These are phyloP conservation scores for Lemur catta DNA, from an alignment of 2,797 vertebrate genomes.

Conservation along the genomic window DNA sequence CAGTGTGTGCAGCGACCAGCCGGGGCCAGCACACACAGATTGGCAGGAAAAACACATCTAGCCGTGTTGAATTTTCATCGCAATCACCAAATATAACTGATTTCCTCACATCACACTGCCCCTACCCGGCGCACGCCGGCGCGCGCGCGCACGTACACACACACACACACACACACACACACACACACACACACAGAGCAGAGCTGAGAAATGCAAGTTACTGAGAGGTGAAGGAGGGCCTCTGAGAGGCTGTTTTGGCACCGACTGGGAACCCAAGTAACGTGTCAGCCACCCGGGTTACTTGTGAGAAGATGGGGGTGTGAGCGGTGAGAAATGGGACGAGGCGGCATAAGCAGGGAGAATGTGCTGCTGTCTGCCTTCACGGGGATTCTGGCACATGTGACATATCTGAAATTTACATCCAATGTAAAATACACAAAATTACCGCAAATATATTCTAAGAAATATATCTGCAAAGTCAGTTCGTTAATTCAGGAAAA, in stretches of 20 bases:
- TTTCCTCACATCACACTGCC: slow-evolving; percentile 54
- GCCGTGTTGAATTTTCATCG: slow-evolving; percentile 67
- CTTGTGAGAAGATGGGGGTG: slow-evolving; percentile 14
- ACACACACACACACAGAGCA: not conserved
- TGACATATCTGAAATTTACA: slow-evolving; percentile 71
- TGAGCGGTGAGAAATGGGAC: slow-evolving; percentile 33
- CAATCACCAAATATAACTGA: slow-evolving; percentile 73
- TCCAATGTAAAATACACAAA: slow-evolving; percentile 64
- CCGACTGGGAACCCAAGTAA: slow-evolving; percentile 58
- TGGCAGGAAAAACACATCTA: slow-evolving; percentile 78
- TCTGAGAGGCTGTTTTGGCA: slow-evolving; percentile 40
- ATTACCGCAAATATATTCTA: slow-evolving; percentile 53
- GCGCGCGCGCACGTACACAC: not conserved
- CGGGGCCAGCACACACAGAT: slow-evolving; percentile 74
- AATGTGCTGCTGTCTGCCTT: slow-evolving; percentile 61
- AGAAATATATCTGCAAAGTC: slow-evolving; percentile 59
- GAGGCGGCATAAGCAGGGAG: not conserved
- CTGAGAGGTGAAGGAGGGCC: slow-evolving; percentile 65
- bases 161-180: not conserved
- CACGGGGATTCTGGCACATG: slow-evolving; percentile 59
- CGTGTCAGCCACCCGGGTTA: slow-evolving; percentile 6
- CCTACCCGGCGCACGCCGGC: not conserved
- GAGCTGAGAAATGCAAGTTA: slow-evolving; percentile 74
- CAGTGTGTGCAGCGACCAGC: slow-evolving; percentile 76
- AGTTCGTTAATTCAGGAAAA: slow-evolving; percentile 63